Evolutionary conservation across 2,113 vertebrate genomes (phyloP).

Genomic region (Prunella himalayana): DNA sequence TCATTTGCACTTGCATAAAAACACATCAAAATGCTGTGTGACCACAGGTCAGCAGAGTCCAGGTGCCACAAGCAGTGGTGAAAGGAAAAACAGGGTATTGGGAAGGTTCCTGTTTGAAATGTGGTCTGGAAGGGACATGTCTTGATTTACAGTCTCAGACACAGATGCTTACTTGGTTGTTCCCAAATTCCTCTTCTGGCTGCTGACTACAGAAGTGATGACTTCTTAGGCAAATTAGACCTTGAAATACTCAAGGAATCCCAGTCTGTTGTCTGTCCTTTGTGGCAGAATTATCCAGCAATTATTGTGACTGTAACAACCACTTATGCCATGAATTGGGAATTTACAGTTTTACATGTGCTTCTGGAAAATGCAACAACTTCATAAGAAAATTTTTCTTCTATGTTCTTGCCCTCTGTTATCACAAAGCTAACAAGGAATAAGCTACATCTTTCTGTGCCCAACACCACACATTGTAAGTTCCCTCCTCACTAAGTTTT

Average conservation of each 20-base stretch:
- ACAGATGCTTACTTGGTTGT: fast-evolving
- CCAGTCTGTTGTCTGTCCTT: not conserved
- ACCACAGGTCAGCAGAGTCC: not conserved
- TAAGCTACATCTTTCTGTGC: not conserved
- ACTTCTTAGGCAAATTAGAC: not conserved
- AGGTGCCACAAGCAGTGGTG: not conserved
- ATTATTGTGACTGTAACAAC: not conserved
- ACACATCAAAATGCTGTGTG: not conserved
- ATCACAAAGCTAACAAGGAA: not conserved
- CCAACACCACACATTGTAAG: fast-evolving
- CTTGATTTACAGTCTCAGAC: not conserved
- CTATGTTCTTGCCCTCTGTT: fast-evolving
- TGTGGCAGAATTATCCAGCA: not conserved
- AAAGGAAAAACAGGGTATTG: not conserved
- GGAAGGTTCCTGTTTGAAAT: not conserved
- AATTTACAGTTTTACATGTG: not conserved
- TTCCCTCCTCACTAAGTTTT: not conserved
- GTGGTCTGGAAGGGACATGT: not conserved
- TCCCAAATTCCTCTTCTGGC: not conserved
- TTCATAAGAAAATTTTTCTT: not conserved
- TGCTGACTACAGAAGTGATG: not conserved
- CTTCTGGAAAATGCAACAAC: fast-evolving
- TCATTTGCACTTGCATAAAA: not conserved
- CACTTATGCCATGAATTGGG: not conserved
- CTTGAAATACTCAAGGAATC: not conserved